Base-by-base conservation (phyloP, 2,797 vertebrate genomes). In the Hephaestus fuliginosus region DNA sequence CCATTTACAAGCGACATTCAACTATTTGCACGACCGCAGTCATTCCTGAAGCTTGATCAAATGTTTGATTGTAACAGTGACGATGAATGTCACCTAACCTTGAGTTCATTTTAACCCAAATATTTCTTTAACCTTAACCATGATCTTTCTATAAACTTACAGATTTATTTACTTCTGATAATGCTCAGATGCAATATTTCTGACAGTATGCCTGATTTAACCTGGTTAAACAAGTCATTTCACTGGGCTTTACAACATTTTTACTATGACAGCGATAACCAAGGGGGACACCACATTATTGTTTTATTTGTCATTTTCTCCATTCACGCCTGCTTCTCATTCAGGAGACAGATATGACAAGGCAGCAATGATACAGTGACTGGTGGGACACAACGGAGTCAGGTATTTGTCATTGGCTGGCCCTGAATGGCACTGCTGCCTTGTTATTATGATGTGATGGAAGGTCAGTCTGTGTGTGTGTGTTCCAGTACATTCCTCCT, bases 361-460 rank as follows among this genome's bases (percentile, higher is more conserved):
- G 30, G 41, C 66, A 72, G 25, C 70, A 48, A 60, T 20, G 62
- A 68, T 25, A 67, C 66, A 64, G 12, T 48, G 28, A 81, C 62
- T 11, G 51, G 65, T 57, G 70, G 62, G 81, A 76, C 61, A 85
- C 74, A 78, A 66, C 70, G 73, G 53, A 84, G 53, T 43, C 51
- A 81, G 51, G 61, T 12, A 41, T 78, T 55, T 62, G 62, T 76
- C 55, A 43, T 62, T 61, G 57, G 22, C 20, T 68, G 70, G 11
- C 28, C 55, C 46, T 33, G 33, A 62, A 51, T 20, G 61, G 33
- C 36, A 46, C 15, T 13, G 33, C 39, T 65, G 57, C 58, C 51
- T 63, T 8, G 51, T 69, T 55, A 55, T 51, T 57, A 69, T 1
- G 64, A 66, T 55, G 33, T 58, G 71, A 78, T 36, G 39, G 49